Evolutionary conservation across 2,113 vertebrate genomes (phyloP).

Genomic region (Colossoma macropomum): DNA sequence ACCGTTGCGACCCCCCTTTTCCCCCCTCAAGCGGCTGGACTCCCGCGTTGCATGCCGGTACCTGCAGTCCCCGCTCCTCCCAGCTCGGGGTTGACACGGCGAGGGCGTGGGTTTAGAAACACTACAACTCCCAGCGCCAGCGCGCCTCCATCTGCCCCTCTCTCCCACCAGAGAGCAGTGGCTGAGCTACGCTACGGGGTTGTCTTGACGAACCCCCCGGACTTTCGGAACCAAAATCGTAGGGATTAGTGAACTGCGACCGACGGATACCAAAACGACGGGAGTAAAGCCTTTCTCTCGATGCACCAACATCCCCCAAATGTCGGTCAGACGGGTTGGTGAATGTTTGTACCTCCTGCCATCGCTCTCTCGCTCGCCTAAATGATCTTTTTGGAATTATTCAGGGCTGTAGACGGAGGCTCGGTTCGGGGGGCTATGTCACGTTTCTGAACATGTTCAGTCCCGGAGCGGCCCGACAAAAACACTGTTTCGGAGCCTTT

Average conservation of each 20-base stretch:
- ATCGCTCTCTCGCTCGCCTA: conserved; percentile 69
- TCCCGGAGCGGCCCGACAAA: conserved; percentile 64
- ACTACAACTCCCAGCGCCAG: conserved; percentile 81
- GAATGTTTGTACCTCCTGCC: conserved; percentile 78
- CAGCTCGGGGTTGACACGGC: conserved; percentile 63
- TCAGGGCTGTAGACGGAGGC: conserved; percentile 64
- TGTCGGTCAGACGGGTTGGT: conserved; percentile 75
- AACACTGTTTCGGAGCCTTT: conserved; percentile 58
- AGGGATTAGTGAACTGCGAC: conserved; percentile 76
- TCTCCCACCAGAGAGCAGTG: conserved; percentile 79
- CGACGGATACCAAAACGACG: conserved; percentile 67
- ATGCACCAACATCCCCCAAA: conserved; percentile 66
- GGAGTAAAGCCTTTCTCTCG: conserved; percentile 70
- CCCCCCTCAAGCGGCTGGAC: conserved; percentile 82
- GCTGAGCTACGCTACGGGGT: conserved; percentile 81
- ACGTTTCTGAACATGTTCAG: conserved; percentile 57
- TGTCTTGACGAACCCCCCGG: conserved; percentile 79
- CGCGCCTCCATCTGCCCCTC: conserved; percentile 69
- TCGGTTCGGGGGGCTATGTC: conserved; percentile 68
- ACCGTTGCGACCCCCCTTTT: conserved; percentile 83
- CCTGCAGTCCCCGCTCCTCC: conserved; percentile 79
- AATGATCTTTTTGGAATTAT: conserved; percentile 71
- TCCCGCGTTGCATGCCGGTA: conserved; percentile 78
- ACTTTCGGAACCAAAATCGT: conserved; percentile 82
- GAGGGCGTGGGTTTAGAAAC: conserved; percentile 76